Percentiles rank a stretch among this genome's conserved stretches.
Evolutionary conservation across 2,797 vertebrate species (phyloP).

Genomic region (Sciurus vulgaris): DNA sequence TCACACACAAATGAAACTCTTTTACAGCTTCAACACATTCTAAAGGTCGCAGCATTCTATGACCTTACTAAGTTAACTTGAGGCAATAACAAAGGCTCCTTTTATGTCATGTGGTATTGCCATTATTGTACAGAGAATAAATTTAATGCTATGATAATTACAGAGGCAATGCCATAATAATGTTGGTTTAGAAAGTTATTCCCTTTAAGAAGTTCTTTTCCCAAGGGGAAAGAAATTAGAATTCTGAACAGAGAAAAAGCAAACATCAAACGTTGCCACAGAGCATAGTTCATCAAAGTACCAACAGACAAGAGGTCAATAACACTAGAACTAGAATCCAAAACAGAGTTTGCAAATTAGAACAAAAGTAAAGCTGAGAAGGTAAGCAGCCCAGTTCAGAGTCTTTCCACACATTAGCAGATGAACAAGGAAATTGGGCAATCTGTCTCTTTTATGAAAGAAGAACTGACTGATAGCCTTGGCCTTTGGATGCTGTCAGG

Average conservation of each 20-base stretch:
- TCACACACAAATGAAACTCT: neutral
- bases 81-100: neutral
- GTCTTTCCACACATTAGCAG: neutral
- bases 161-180: neutral
- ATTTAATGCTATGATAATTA: neutral
- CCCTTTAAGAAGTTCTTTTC: neutral
- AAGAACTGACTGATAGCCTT: neutral
- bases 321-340: neutral
- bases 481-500: neutral
- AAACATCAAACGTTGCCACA: neutral
- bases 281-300: neutral
- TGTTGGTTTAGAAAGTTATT: neutral
- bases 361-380: constrained; percentile 43
- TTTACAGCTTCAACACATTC: neutral
- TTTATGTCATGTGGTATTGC: neutral
- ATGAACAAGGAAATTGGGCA: neutral
- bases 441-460: constrained; percentile 23
- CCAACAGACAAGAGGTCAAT: neutral
- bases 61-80: neutral
- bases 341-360: constrained; percentile 20
- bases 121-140: neutral
- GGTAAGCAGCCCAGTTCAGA: neutral
- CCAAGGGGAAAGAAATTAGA: neutral
- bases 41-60: neutral
- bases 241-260: constrained; percentile 15